Conservation (phyloP, 1,140 invertebrate genomes). For the Paraescarpia echinospica region DNA sequence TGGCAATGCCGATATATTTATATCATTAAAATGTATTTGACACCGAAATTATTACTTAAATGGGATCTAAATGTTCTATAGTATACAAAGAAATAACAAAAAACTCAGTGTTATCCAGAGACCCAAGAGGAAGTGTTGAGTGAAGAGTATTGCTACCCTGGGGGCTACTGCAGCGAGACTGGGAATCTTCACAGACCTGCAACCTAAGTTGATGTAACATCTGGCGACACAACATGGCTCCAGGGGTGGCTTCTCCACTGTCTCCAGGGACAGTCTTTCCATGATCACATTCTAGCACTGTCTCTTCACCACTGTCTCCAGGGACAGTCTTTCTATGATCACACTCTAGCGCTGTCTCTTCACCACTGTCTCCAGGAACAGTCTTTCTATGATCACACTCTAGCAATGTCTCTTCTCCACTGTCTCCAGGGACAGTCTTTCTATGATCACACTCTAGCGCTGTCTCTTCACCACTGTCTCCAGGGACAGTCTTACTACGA, state of each 20-base stretch:
- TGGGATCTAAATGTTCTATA: neutral
- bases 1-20: neutral
- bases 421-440: neutral
- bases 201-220: neutral
- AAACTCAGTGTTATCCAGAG: neutral
- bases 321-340: neutral
- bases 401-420: too few relatives aligned
- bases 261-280: neutral
- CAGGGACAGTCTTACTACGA: neutral
- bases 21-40: neutral
- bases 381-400: neutral
- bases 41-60: neutral
- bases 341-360: too few relatives aligned
- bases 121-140: neutral
- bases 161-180: neutral
- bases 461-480: too few relatives aligned
- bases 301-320: too few relatives aligned
- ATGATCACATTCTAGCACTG: neutral
- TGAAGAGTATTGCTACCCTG: neutral
- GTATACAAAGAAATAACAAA: neutral
- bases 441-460: neutral
- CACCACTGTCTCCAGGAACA: too few relatives aligned
- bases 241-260: too few relatives aligned
- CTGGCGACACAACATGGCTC: too few relatives aligned
- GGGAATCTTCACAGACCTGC: neutral